Evolutionary conservation across 2,113 vertebrate species (phyloP), one percentile per base, ranked within the genome.

Genomic region (Fulmarus glacialis): DNA sequence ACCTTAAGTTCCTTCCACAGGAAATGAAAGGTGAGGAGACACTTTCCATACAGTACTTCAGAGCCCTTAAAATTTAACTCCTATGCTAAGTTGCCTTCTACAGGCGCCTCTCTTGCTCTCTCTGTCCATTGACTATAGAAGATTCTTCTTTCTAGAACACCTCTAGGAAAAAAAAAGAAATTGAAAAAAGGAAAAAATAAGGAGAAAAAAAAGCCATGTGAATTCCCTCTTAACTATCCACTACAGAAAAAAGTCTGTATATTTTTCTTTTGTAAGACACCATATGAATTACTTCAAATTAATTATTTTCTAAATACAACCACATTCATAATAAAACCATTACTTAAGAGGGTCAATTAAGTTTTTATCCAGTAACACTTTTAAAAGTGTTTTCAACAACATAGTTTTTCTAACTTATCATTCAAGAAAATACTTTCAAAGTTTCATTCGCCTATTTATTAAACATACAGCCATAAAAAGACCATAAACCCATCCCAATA

Each of bases 191-290:
- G 8, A 45, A 13, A 24, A 27, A 67, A 48, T 4, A 52, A 40
- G 14, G 15, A 15, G 24, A 9, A 20, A 1, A 16, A 6, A 52
- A 21, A 21, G 1, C 2, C 26, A 15, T 8, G 5, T n/a, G 14
- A 75, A 67, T 75, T 80, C 12, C 17, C 13, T 10, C 8, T 50
- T 60, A 50, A 78, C 13, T 26, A 84, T 13, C 6, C 0, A 0
- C 26, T 66, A 38, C 42, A 52, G 17, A 15, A 68, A 80, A 80
- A 68, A 11, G 8, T 11, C 16, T 45, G 14, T 32, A 2, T n/a
- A 64, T 58, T 84, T 85, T 58, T 53, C 21, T 34, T 72, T 15
- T 45, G 8, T 67, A 78, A 43, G 43, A 43, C 43, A 43, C 43
- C 43, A 43, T 10, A 38, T 9, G 9, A 86, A 47, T 86, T 55